Evolutionary conservation across 2,113 vertebrate species (phyloP).

Genomic region (Ranitomeya variabilis): DNA sequence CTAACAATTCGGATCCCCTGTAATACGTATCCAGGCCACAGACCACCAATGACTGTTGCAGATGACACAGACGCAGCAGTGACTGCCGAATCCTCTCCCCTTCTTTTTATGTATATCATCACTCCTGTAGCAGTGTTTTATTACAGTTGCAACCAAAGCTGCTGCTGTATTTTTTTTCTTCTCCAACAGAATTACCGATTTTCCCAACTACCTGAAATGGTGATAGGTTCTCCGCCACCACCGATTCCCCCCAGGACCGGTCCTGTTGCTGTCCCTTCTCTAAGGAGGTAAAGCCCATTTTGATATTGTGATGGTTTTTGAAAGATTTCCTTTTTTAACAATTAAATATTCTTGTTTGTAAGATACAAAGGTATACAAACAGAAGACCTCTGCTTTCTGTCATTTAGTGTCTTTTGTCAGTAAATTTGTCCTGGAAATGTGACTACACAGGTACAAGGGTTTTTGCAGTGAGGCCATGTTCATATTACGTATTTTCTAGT

Average conservation of each 20-base stretch:
- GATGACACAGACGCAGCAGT: background rate
- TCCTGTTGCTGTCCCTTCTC: slow-evolving; percentile 82
- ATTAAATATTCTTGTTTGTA: background rate
- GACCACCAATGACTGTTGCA: background rate
- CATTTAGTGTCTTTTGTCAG: background rate
- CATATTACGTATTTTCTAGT: too few species aligned
- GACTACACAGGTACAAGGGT: background rate
- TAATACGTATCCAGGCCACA: background rate
- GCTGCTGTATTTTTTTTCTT: slow-evolving; percentile 44
- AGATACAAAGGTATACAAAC: too few species aligned
- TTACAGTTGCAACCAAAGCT: background rate
- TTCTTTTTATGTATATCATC: background rate
- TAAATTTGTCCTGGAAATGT: background rate
- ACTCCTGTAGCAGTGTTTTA: background rate
- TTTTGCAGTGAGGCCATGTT: too few species aligned
- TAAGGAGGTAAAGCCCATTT: slow-evolving; percentile 77
- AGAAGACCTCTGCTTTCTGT: background rate
- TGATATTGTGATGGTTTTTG: background rate
- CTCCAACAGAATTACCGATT: slow-evolving; percentile 89
- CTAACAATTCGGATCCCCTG: background rate
- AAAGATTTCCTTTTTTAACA: background rate
- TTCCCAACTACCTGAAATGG: slow-evolving; percentile 97
- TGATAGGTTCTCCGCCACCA: slow-evolving; percentile 89
- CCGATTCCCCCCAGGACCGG: slow-evolving; percentile 92
- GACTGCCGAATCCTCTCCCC: background rate